Evolutionary conservation across 1,140 invertebrate species (phyloP), one percentile per base, ranked within the genome.

Genomic region (Musca domestica): DNA sequence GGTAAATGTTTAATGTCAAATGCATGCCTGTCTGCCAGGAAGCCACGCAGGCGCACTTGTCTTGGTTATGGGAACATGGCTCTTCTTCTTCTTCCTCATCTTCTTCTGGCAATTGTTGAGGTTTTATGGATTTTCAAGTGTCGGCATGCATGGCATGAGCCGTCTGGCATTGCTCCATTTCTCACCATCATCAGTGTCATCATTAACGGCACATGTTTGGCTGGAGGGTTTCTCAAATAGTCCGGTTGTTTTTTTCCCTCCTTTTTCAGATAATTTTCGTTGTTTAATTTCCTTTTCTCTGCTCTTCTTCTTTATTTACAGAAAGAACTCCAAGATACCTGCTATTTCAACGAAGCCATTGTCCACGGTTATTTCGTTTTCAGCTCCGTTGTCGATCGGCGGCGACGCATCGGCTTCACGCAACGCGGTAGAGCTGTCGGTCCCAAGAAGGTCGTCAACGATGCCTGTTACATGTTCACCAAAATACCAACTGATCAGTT

Each of bases 311-410:
- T 51, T 68, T n/a, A 47, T 34, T 74, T 80, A 47, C 72, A 80
- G 78, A 77, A 75, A 77, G 75, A 78, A 73, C 73, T 75, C 72
- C 78, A 77, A 73, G 74, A 73, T 73, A 80, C 78, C 78, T 80
- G 78, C 78, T 80, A 80, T 66, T 80, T 80, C 78, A 80, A 80
- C 75, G 78, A 80, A 74, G 76, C 75, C 58, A 78, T 80, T 67
- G 76, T 76, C 58, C 78, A 80, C 75, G 78, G 78, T 78, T 80
- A 80, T 80, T 80, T 78, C 75, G 78, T 80, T 69, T 80, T 78
- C 74, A 71, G 76, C 67, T 80, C 78, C 72, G 74, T 78, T 67
- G 74, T 80, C 78, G 78, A 80, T 77, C 70, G 73, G 70, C 72
- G 77, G 72, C 78, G 76, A 74, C 78, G 78, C 66, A 72, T 80